A percentile compares a stretch with the other conserved stretches of the same genome.
These are phyloP conservation scores for Brachyptera putata DNA, from an alignment of 2,888 invertebrate species.

Conservation along the genomic window DNA sequence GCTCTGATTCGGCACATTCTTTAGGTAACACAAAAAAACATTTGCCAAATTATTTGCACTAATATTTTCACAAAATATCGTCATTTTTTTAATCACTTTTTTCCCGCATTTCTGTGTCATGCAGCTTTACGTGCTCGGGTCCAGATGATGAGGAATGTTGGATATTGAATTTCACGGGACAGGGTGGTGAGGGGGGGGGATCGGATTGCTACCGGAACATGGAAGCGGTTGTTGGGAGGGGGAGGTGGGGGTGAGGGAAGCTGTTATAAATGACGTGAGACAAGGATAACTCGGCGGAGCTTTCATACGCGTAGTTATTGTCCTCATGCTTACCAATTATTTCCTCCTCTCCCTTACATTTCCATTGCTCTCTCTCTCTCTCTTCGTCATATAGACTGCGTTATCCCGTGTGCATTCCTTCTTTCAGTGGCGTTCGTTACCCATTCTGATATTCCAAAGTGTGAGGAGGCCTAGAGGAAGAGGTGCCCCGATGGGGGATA, in stretches of 20 bases:
- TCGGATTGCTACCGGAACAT: too few relatives aligned
- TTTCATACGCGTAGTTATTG: not conserved
- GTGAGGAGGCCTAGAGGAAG: too few relatives aligned
- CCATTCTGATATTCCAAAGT: not conserved
- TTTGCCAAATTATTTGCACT: too few relatives aligned
- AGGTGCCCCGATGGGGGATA: too few relatives aligned
- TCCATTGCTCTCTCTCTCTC: too few relatives aligned
- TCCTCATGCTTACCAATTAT: conserved; percentile 2
- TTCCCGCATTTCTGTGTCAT: not conserved
- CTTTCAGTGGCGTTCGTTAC: not conserved
- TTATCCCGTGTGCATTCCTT: not conserved
- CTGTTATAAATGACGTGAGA: conserved; percentile 29
- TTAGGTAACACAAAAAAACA: too few relatives aligned
- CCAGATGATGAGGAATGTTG: conserved; percentile 17
- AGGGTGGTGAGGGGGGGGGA: not conserved
- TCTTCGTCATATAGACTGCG: too few relatives aligned
- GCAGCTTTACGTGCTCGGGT: too few relatives aligned
- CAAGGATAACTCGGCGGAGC: conserved; percentile 16
- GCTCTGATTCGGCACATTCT: too few relatives aligned
- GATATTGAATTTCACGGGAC: conserved; percentile 23
- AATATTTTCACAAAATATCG: too few relatives aligned
- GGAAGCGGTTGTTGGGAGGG: conserved; percentile 8
- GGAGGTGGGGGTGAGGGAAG: not conserved
- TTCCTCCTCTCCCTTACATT: too few relatives aligned
- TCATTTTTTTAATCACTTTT: not conserved